Conservation (phyloP, 92 coral and sea anemone species). For the Blastomussa wellsi region DNA sequence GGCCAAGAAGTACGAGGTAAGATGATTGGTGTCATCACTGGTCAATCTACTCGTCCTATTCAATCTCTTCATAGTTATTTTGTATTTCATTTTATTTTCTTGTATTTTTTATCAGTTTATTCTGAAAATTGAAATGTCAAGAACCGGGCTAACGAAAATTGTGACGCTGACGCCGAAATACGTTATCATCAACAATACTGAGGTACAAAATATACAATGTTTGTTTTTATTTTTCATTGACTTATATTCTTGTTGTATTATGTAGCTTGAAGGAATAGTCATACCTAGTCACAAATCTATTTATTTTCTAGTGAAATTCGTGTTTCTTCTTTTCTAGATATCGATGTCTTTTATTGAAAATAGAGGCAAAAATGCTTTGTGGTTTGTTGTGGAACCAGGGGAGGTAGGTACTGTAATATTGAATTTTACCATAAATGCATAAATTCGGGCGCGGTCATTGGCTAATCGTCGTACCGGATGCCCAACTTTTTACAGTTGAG, state of each 20-base stretch:
- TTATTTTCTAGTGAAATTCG: not conserved
- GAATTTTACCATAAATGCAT: no score
- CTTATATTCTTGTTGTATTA: not conserved
- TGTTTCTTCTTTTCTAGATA: constrained; percentile 37
- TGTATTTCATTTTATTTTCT: not conserved
- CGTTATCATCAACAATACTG: constrained; percentile 93
- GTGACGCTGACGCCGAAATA: constrained; percentile 91
- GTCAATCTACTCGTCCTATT: not conserved
- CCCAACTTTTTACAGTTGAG: no score
- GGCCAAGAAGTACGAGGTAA: constrained; percentile 79
- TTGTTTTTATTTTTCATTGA: not conserved
- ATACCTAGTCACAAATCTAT: not conserved
- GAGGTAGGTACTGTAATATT: constrained; percentile 56
- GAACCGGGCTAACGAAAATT: constrained; percentile 87
- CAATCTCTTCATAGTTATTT: not conserved
- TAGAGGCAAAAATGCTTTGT: constrained; percentile 51
- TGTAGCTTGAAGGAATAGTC: not conserved
- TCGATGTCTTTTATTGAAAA: constrained; percentile 73
- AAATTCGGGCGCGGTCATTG: not conserved
- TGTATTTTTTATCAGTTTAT: constrained; percentile 66
- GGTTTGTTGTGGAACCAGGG: constrained; percentile 80
- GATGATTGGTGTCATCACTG: not conserved
- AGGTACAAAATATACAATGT: constrained; percentile 43
- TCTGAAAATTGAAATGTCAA: constrained; percentile 87
- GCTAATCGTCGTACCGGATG: no score